Conservation (phyloP, 2,113 vertebrate species). For the Stercorarius parasiticus region DNA sequence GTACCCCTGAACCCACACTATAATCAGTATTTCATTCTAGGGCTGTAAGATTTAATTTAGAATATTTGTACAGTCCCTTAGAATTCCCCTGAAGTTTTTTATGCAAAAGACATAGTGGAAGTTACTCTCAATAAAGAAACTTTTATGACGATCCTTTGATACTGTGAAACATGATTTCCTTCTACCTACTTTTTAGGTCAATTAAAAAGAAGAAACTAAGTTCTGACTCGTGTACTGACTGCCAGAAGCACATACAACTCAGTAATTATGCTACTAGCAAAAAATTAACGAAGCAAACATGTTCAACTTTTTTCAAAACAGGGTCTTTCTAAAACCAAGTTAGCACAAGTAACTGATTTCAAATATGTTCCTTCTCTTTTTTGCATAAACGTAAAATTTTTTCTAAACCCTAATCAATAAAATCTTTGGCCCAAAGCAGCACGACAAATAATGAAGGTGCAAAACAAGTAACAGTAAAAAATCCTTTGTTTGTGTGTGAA, state of each 20-base stretch:
- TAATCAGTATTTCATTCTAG: background rate
- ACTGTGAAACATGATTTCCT: background rate
- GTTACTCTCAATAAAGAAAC: background rate
- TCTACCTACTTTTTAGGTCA: background rate
- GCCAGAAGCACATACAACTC: background rate
- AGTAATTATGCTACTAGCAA: background rate
- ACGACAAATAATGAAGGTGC: background rate
- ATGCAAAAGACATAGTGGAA: background rate
- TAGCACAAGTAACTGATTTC: background rate
- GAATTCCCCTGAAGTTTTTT: background rate
- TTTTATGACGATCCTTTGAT: background rate
- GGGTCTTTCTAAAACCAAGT: background rate
- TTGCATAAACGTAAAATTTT: background rate
- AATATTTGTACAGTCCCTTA: background rate
- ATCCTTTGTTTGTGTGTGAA: background rate
- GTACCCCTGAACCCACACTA: background rate
- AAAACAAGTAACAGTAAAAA: background rate
- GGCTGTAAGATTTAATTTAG: background rate
- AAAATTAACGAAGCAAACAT: background rate
- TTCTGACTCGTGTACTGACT: background rate
- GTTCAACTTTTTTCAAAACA: background rate
- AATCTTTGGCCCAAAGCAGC: background rate
- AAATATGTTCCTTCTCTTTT: background rate
- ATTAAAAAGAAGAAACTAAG: background rate
- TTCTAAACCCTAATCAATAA: background rate